These are phyloP conservation scores for Stramonita haemastoma DNA, from an alignment of 2,888 invertebrate species.

Conservation along the genomic window DNA sequence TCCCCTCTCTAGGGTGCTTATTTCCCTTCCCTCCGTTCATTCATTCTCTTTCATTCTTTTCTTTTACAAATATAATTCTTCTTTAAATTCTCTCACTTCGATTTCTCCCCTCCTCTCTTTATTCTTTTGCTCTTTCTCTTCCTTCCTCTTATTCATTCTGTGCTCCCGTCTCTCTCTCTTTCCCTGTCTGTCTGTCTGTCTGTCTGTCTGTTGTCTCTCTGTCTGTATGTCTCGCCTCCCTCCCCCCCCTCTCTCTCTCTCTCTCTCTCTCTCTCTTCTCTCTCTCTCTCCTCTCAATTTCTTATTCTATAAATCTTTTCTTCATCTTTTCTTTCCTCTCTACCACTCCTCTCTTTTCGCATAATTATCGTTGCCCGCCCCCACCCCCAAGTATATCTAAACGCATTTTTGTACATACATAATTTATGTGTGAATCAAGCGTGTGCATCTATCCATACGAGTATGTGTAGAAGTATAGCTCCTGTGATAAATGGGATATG, in stretches of 20 bases:
- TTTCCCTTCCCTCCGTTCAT: too few relatives aligned
- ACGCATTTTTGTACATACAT: too few relatives aligned
- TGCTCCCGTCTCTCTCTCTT: background rate
- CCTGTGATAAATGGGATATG: too few relatives aligned
- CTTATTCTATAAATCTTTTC: background rate
- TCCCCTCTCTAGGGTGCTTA: too few relatives aligned
- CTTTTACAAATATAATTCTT: too few relatives aligned
- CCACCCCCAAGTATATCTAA: too few relatives aligned
- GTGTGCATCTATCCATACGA: too few relatives aligned
- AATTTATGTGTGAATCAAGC: too few relatives aligned
- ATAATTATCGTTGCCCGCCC: background rate
- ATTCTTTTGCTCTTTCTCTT: background rate
- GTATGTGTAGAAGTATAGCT: too few relatives aligned
- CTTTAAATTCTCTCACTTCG: too few relatives aligned
- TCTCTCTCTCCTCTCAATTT: background rate
- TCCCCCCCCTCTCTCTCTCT: background rate
- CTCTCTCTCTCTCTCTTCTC: conserved; percentile 12
- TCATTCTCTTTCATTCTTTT: too few relatives aligned
- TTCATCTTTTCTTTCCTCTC: background rate
- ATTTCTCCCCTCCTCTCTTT: background rate
- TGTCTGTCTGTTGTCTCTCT: background rate
- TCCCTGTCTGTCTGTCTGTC: background rate
- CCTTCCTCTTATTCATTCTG: background rate
- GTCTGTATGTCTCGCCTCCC: background rate
- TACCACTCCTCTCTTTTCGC: background rate